Evolutionary conservation across 2,888 invertebrate genomes (phyloP).

Genomic region (Oxycera nigricornis): DNA sequence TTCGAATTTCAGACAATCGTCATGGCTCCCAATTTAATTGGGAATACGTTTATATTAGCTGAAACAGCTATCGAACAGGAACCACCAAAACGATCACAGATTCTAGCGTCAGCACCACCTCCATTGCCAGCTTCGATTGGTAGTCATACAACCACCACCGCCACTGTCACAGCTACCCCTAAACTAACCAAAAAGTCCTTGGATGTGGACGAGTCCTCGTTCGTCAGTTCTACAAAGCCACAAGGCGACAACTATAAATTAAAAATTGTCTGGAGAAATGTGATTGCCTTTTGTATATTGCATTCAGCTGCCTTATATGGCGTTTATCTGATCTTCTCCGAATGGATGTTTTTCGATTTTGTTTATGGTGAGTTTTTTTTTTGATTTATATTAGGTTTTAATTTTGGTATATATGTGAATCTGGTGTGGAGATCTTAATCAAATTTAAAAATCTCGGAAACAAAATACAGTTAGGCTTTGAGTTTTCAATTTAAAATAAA

Average conservation of each 20-base stretch:
- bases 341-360: constrained; percentile 55
- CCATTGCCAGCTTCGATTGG: not conserved
- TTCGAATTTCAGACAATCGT: not conserved
- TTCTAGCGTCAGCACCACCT: not conserved
- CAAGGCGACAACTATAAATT: constrained; percentile 61
- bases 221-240: too few relatives aligned
- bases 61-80: constrained; percentile 54
- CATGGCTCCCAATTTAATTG: constrained; percentile 71
- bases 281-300: constrained; percentile 74
- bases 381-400: too few relatives aligned
- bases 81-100: constrained; percentile 17
- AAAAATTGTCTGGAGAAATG: constrained; percentile 83
- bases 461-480: too few relatives aligned
- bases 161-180: not conserved
- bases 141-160: not conserved
- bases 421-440: too few relatives aligned
- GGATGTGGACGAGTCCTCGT: constrained; percentile 30
- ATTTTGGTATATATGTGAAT: too few relatives aligned
- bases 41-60: constrained; percentile 66
- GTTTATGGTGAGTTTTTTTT: constrained; percentile 63
- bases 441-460: too few relatives aligned
- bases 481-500: too few relatives aligned
- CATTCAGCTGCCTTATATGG: constrained; percentile 72
- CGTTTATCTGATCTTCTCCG: constrained; percentile 63
- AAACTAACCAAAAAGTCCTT: constrained; percentile 34